Evolutionary conservation across 2,888 invertebrate species (phyloP), one percentile per base, ranked within the genome.

Genomic region (Ypsolopha sequella): DNA sequence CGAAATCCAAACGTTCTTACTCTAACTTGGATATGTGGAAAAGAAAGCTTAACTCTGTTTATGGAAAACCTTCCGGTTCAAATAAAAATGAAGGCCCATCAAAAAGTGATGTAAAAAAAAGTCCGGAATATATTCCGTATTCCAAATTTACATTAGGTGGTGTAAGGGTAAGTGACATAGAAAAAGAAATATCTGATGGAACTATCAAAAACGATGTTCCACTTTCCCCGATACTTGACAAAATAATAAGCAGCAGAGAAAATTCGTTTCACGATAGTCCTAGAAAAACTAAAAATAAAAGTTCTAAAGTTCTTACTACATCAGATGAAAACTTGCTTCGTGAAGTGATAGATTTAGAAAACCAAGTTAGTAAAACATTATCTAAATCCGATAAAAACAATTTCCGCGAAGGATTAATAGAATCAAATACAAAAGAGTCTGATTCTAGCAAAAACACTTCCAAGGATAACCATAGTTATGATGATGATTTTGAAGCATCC

Each of bases 311-410:
- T 53, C 62, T 85, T 36, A 77, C 75, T 9, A 80, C 79, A 10
- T 86, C 86, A 7, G 86, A 86, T 64, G 85, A 86, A 65, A 81
- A 84, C 59, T 70, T 85, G 59, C 60, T 86, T 10, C 74, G 75
- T 62, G 85, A 85, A 66, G 80, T 86, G 41, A 65, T 85, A 50
- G 73, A 82, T 54, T 76, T 85, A 54, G 79, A 82, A 58, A 72
- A 60, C 55, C 73, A 70, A 41, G 68, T 85, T n/a, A 70, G 65
- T 50, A 68, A 75, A 51, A 78, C 78, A 3, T 56, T 82, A 50
- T 65, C 69, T 1, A 71, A 73, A 8, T 10, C 36, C 36, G 36
- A 13, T 62, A 63, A 24, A 24, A 24, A 24, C 24, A 24, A 24
- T 24, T 24, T 24, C 24, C 4, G 24, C 24, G 24, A 24, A 24